Percentiles rank a stretch among this genome's conserved stretches.
Conservation (phyloP, 2,113 vertebrate species). For the Machaerirhynchus nigripectus region DNA sequence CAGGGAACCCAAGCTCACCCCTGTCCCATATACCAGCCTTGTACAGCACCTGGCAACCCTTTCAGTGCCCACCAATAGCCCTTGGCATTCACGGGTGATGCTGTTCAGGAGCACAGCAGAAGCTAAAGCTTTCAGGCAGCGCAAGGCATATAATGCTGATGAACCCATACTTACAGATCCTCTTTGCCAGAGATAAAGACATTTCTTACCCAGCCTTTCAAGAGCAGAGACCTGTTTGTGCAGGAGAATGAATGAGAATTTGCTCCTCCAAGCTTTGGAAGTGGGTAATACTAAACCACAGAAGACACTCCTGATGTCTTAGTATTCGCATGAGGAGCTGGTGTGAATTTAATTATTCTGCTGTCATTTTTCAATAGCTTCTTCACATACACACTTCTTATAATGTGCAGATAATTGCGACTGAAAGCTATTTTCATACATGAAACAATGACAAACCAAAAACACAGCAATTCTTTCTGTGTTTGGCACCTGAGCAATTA, state of each 20-base stretch:
- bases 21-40: neutral
- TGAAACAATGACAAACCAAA: conserved; percentile 48
- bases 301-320: conserved; percentile 7
- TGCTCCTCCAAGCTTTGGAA: neutral
- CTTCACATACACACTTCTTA: neutral
- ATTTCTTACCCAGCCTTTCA: neutral
- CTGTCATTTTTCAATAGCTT: conserved; percentile 44
- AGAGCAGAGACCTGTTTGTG: neutral
- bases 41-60: neutral
- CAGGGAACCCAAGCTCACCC: neutral
- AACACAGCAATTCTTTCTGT: neutral
- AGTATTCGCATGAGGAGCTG: neutral
- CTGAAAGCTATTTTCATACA: conserved; percentile 42
- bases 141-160: neutral
- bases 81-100: neutral
- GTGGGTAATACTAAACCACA: neutral
- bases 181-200: neutral
- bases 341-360: conserved; percentile 34
- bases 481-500: neutral
- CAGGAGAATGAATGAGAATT: conserved; percentile 5
- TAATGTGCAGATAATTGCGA: conserved; percentile 32
- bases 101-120: neutral
- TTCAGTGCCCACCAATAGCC: accelerated
- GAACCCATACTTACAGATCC: neutral
- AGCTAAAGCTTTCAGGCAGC: neutral